Conservation (phyloP, 1,140 invertebrate genomes). For the Phymastichus coffea region DNA sequence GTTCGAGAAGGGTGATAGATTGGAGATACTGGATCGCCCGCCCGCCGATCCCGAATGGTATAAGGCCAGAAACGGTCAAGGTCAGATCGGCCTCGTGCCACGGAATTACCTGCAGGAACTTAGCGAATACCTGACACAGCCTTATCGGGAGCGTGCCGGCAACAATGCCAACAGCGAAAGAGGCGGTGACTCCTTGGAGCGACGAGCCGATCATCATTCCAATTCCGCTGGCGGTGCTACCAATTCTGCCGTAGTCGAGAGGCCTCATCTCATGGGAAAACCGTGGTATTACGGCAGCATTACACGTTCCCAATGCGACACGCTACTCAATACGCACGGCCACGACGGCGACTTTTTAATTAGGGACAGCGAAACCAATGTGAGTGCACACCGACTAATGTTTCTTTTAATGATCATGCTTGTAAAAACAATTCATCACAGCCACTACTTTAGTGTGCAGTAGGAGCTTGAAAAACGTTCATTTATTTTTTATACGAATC, state of each 20-base stretch:
- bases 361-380: conserved; percentile 97
- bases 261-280: conserved; percentile 74
- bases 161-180: conserved; percentile 55
- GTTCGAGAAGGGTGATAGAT: conserved; percentile 92
- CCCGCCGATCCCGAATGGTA: conserved; percentile 98
- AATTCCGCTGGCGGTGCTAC: conserved; percentile 8
- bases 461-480: too few species aligned
- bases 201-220: conserved; percentile 45
- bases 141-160: conserved; percentile 65
- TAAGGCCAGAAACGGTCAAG: conserved; percentile 88
- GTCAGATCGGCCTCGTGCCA: conserved; percentile 90
- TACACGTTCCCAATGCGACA: conserved; percentile 92
- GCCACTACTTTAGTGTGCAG: too few species aligned
- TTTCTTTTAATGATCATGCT: too few species aligned
- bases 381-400: too few species aligned
- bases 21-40: conserved; percentile 94
- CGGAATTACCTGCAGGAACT: conserved; percentile 94
- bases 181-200: conserved; percentile 54
- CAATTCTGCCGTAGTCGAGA: conserved; percentile 51
- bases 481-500: too few species aligned
- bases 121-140: conserved; percentile 82
- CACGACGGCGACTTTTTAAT: conserved; percentile 98
- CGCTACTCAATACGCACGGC: conserved; percentile 88
- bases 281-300: conserved; percentile 98
- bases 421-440: too few species aligned